Evolutionary conservation across 2,113 vertebrate genomes (phyloP).

Genomic region (Antechinus flavipes): DNA sequence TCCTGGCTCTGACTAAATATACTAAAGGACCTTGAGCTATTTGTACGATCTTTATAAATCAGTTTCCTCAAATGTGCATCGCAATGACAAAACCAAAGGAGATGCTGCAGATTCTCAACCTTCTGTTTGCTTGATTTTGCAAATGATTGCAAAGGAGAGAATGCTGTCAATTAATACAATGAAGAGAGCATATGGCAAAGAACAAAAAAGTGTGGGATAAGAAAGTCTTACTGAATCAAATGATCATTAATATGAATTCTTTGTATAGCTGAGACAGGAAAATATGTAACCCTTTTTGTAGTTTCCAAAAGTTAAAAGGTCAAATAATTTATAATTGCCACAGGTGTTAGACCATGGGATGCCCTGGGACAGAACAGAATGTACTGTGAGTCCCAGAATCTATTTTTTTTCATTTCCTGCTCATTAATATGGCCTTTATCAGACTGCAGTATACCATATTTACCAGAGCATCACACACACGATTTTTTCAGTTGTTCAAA

Average conservation of each 20-base stretch:
- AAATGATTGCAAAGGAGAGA: neutral
- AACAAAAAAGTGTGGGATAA: neutral
- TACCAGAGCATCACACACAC: constrained; percentile 22
- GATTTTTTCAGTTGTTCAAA: neutral
- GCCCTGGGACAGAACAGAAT: constrained; percentile 31
- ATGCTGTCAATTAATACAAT: neutral
- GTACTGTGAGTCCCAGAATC: constrained; percentile 28
- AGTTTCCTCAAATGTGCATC: constrained; percentile 34
- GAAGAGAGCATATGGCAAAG: neutral
- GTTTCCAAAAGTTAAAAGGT: constrained; percentile 56
- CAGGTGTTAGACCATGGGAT: neutral
- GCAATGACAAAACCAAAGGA: neutral
- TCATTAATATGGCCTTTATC: neutral
- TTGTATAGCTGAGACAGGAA: constrained; percentile 30
- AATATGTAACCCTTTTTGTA: constrained; percentile 20
- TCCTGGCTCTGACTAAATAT: neutral
- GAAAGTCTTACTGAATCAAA: neutral
- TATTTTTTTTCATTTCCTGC: constrained; percentile 46
- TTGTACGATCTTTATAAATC: constrained; percentile 22
- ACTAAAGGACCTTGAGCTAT: constrained; percentile 26
- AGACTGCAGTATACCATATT: constrained; percentile 16
- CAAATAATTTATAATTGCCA: neutral
- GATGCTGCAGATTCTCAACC: neutral
- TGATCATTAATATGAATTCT: neutral
- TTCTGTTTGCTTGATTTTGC: neutral